A percentile compares a stretch with the other conserved stretches of the same genome.
phyloP scores from a whole-genome alignment of 2,113 vertebrate species.

The Ophthalmolycus amberensis region DNA sequence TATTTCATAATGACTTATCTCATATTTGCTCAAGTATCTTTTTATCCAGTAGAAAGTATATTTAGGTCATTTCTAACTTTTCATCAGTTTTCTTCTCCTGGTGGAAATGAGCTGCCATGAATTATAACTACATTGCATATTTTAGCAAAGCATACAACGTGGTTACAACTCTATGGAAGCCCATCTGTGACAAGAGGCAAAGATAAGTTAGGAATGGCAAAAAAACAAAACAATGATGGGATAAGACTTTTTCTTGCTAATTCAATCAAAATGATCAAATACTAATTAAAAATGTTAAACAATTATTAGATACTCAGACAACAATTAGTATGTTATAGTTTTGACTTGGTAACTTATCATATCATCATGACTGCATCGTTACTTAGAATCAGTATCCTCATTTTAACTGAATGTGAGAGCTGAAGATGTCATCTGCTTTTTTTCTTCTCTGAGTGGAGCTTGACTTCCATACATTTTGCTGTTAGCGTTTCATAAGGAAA shows the following conservation, averaged over 20 bases:
- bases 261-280: not conserved
- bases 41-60: not conserved
- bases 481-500: not conserved
- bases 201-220: not conserved
- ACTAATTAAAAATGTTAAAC: not conserved
- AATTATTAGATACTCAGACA: not conserved
- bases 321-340: not conserved
- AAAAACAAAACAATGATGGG: not conserved
- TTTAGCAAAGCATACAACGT: not conserved
- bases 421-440: no score
- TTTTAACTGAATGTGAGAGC: no score
- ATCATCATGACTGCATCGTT: not conserved
- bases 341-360: not conserved
- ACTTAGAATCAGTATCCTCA: not conserved
- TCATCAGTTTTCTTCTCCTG: not conserved
- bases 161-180: not conserved
- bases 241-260: not conserved
- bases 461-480: not conserved
- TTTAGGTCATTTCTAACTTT: not conserved
- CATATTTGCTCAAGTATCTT: not conserved
- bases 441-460: not conserved
- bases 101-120: not conserved
- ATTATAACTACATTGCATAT: not conserved
- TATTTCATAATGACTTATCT: not conserved
- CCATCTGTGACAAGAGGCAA: not conserved